A percentile compares a stretch with the other conserved stretches of the same genome.
Evolutionary conservation across 2,888 invertebrate species (phyloP).

Genomic region (Chaitophorus viminalis): DNA sequence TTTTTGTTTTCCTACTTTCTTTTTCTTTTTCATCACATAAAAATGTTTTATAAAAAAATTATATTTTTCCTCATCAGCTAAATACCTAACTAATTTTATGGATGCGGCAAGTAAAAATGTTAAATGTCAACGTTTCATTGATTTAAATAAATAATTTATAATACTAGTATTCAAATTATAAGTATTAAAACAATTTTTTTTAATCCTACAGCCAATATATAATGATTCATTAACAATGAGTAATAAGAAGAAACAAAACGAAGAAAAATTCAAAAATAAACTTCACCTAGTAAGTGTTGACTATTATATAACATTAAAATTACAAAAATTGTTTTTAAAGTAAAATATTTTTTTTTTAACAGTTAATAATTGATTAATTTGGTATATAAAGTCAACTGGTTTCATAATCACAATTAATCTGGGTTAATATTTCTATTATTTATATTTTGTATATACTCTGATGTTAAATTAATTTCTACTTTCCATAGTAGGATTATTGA

Average conservation of each 20-base stretch:
- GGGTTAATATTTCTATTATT: too few relatives aligned
- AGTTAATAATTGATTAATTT: too few relatives aligned
- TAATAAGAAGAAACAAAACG: neutral
- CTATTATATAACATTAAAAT: neutral
- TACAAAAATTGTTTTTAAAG: too few relatives aligned
- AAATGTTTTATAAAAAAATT: neutral
- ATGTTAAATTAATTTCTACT: too few relatives aligned
- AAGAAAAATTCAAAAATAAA: neutral
- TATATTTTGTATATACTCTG: too few relatives aligned
- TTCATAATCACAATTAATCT: too few relatives aligned
- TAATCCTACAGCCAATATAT: neutral
- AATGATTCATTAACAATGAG: neutral
- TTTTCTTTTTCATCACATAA: neutral
- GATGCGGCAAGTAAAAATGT: neutral
- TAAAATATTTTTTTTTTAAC: too few relatives aligned
- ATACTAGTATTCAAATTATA: neutral
- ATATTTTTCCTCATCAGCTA: neutral
- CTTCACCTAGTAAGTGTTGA: neutral
- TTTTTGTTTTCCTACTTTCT: neutral
- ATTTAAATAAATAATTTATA: neutral
- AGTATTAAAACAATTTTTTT: neutral
- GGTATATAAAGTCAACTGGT: too few relatives aligned
- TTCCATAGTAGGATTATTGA: too few relatives aligned
- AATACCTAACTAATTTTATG: neutral
- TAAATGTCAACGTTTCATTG: neutral